Base-by-base conservation (phyloP, 2,888 invertebrate species). In the Biston betularia region DNA sequence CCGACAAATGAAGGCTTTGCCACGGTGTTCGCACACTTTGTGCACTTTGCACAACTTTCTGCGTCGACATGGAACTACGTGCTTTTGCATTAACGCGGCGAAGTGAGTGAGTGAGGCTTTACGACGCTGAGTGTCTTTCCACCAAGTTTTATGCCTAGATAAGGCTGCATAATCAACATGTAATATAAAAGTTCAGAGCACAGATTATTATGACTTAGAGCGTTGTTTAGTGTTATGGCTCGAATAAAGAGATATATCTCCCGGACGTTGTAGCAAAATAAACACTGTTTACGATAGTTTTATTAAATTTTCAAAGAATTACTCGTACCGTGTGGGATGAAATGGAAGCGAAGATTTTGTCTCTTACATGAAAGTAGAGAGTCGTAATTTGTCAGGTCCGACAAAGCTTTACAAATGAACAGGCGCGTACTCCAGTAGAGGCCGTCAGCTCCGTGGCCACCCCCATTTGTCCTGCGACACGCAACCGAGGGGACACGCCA, bases 1-100 rank as follows among this genome's bases (percentile, higher is more conserved):
- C 85, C 93, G 92, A 94, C 94, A 94, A 93, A 94, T 94, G 93
- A 94, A 92, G 93, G 92, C 93, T 91, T 92, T 90, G 88, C 90
- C 84, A 85, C 87, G 88, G 84, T 85, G 87, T 88, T 89, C 86
- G 88, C 89, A 87, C 88, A 91, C 92, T 91, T 90, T 92, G 91
- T 92, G 90, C 93, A 92, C 92, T 90, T 90, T 89, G 85, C 89
- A 88, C 88, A 92, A 92, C 88, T 92, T 91, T 92, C 90, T 88
- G 87, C 88, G 85, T 84, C 87, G 89, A 89, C 90, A 87, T 89
- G 86, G 82, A 89, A 88, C 91, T 91, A 90, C 92, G 92, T 91
- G 92, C 89, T 88, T 88, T 87, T 88, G 93, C 91, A 92, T 93
- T 92, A 92, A 91, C 89, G 88, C 84, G 79, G 83, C 76, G 85